Base-by-base conservation (phyloP, 2,113 vertebrate genomes). In the Pterophyllum scalare region DNA sequence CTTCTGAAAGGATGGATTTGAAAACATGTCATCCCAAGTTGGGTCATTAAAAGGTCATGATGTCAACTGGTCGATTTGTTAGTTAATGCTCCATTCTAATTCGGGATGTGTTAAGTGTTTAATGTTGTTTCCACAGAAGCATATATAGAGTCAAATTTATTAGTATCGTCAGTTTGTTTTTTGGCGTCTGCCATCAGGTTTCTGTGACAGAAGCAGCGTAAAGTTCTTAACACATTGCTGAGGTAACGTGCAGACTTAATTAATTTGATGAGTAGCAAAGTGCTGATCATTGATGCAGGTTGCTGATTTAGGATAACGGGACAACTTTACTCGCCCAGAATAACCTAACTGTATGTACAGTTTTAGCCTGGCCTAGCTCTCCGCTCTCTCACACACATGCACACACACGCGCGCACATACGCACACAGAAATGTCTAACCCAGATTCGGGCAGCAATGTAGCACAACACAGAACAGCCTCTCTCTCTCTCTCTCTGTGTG, bases 401-500 rank as follows among this genome's bases (percentile, higher is more conserved):
- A 1, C 6, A 1, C 28, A 31, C 28, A 31, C 28, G 28, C 28
- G 3, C 10, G 12, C 40, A 15, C 43, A 74, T 15, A 40, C 59
- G 79, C 46, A 56, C 65, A 77, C 22, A 83, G 24, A 60, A 75
- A 86, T 26, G 22, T 81, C 58, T 87, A 89, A 92, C 87, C 92
- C 87, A 91, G 74, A 91, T 93, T 89, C 7, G 26, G 58, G 83
- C 59, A 52, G 83, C 79, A 77, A 85, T 58, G 54, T 43, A 57
- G 46, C 79, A 72, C 64, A 59, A 80, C 77, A 62, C 77, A 87
- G 83, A 59, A 85, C 61, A 85, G 78, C 75, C 60, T 77, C 79
- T 43, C 4, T 46, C 14, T 67, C 4, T 70, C 40, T 70, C 40
- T 49, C 43, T 70, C 40, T 24, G n/a, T 4, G 31, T 62, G 40